Base-by-base conservation (phyloP, 2,113 vertebrate species). In the Pholis gunnellus region DNA sequence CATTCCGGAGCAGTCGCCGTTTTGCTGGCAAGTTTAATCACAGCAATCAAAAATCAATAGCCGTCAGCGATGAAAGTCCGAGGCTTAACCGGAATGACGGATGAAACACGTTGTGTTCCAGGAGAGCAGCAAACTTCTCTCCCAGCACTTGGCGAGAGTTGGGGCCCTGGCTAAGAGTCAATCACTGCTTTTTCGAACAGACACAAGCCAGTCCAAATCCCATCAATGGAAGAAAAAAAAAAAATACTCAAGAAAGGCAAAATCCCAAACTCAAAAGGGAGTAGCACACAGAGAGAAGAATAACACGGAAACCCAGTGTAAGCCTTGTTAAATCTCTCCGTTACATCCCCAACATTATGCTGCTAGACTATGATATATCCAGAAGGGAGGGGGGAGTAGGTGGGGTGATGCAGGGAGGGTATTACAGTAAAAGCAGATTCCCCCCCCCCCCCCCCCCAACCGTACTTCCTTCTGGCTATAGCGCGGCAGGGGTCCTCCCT, bases 301-400 rank as follows among this genome's bases (percentile, higher is more conserved):
- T 72, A 89, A 89, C 80, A 89, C 15, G 69, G 86, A 85, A 86
- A 65, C 79, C 77, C 84, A 61, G 44, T 77, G 87, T 91, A 93
- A 91, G 82, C 89, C 89, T 88, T 66, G 79, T 78, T 92, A 91
- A 93, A 86, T 75, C 89, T 85, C 81, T 84, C 79, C 74, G 79
- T 82, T 88, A 89, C 80, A 92, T 87, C 72, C 88, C 69, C 59
- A 76, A 79, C 79, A 87, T 82, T 89, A 86, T 75, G 66, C 88
- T 81, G 74, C 71, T 57, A 68, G 86, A 81, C 85, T 85, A 71
- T 72, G 80, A 81, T 88, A 74, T 75, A 69, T 87, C 82, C 85
- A 74, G 6, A 2, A 64, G 27, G 73, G 63, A 14, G 73, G 8
- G 17, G 72, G 48, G 72, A 81, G 67, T 85, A 68, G 83, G 75